phyloP scores from a whole-genome alignment of 1,140 invertebrate genomes.

The Notospermus geniculatus region DNA sequence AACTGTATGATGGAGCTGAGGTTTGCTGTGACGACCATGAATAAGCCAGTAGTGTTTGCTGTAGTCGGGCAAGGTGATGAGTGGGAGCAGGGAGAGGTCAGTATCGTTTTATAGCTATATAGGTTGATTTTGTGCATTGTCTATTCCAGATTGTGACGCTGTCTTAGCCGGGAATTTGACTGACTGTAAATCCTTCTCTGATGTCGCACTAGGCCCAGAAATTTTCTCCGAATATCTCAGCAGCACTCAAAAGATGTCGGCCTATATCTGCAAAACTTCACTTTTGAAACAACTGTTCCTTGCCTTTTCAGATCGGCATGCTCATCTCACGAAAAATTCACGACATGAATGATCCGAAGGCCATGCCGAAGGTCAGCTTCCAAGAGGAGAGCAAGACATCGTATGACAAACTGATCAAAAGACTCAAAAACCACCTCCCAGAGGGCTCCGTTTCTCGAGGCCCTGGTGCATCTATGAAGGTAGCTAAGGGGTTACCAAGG shows the following conservation, averaged over 20 bases:
- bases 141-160: too few relatives aligned
- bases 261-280: not conserved
- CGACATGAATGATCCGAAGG: not conserved
- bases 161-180: too few relatives aligned
- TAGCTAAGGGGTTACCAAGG: not conserved
- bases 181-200: too few relatives aligned
- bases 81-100: conserved; percentile 46
- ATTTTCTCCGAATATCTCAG: too few relatives aligned
- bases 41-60: conserved; percentile 43
- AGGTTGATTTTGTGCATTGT: too few relatives aligned
- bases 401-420: conserved; percentile 5
- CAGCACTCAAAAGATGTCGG: too few relatives aligned
- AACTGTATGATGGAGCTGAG: conserved; percentile 50
- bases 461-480: not conserved
- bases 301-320: conserved; percentile 6
- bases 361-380: conserved; percentile 10
- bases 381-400: conserved; percentile 7
- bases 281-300: not conserved
- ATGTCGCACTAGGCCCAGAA: too few relatives aligned
- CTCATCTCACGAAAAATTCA: not conserved
- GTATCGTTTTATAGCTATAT: too few relatives aligned
- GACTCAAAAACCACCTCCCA: not conserved
- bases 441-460: not conserved
- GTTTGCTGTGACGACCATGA: conserved; percentile 39
- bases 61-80: conserved; percentile 46